phyloP scores from a whole-genome alignment of 2,113 vertebrate species.

The Phrynosoma platyrhinos region DNA sequence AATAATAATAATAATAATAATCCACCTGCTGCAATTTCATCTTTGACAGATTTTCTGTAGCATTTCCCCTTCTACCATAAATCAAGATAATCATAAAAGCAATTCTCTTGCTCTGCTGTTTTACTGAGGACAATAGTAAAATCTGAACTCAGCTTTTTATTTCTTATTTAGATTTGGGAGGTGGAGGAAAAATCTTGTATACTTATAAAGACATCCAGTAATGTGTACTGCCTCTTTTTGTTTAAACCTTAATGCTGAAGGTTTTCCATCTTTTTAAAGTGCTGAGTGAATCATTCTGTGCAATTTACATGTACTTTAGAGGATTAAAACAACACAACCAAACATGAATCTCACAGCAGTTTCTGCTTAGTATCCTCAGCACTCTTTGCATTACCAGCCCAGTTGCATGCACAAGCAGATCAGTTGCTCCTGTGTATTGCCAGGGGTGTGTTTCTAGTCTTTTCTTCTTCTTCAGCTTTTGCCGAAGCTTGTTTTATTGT shows the following conservation, averaged over 20 bases:
- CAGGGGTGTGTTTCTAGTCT: slow-evolving; percentile 11
- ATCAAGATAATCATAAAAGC: neutral
- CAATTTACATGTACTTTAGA: neutral
- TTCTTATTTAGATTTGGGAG: neutral
- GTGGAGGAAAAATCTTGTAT: neutral
- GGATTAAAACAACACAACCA: neutral
- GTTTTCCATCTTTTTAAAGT: neutral
- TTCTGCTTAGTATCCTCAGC: slow-evolving; percentile 9
- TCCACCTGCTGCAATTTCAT: slow-evolving; percentile 50
- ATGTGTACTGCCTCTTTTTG: too few species aligned
- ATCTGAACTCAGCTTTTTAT: slow-evolving; percentile 16
- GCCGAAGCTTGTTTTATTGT: slow-evolving; percentile 54
- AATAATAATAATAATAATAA: slow-evolving; percentile 20
- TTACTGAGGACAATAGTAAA: neutral
- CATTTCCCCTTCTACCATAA: slow-evolving; percentile 24
- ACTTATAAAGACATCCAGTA: neutral
- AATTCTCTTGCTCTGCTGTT: fast-evolving
- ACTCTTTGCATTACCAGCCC: neutral
- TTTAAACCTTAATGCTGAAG: neutral
- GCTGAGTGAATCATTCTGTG: neutral
- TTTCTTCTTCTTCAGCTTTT: slow-evolving; percentile 49
- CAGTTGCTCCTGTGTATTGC: neutral
- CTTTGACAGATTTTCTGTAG: slow-evolving; percentile 3
- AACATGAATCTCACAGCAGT: neutral
- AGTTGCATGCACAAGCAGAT: slow-evolving; percentile 12